Percentiles rank a stretch among this genome's conserved stretches.
phyloP scores from a whole-genome alignment of 2,113 vertebrate species.

The Collichthys lucidus region DNA sequence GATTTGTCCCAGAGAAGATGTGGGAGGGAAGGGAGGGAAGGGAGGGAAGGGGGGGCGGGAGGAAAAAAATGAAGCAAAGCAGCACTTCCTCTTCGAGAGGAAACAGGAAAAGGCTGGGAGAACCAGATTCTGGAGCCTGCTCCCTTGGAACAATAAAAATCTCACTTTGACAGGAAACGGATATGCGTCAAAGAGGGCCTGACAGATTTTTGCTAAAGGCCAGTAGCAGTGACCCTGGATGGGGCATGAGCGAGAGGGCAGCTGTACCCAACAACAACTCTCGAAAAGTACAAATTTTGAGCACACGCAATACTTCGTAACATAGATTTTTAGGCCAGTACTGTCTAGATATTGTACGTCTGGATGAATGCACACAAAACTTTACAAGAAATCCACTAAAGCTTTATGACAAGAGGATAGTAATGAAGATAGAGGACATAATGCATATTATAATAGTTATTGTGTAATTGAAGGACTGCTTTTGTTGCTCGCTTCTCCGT shows the following conservation, averaged over 20 bases:
- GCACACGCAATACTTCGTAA: neutral
- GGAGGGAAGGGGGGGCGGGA: constrained; percentile 9
- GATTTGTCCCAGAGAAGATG: constrained; percentile 77
- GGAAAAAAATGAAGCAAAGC: constrained; percentile 53
- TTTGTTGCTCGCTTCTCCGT: neutral
- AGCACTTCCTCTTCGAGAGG: constrained; percentile 89
- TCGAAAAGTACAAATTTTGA: constrained; percentile 1
- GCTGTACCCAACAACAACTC: constrained; percentile 54
- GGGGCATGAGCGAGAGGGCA: constrained; percentile 71
- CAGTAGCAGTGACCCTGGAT: constrained; percentile 86
- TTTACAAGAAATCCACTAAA: neutral
- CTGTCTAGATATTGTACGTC: neutral
- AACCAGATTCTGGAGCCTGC: constrained; percentile 86
- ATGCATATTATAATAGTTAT: neutral
- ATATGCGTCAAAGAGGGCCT: constrained; percentile 91
- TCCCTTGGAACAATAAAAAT: constrained; percentile 91
- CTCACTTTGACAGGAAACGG: constrained; percentile 90
- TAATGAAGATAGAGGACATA: neutral
- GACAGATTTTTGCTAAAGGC: constrained; percentile 80
- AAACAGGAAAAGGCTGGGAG: constrained; percentile 93
- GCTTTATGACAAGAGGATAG: neutral
- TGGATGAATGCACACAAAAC: neutral
- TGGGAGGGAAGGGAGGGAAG: constrained; percentile 16
- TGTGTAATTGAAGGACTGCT: neutral
- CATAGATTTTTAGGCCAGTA: neutral